Percentiles rank a stretch among this genome's conserved stretches.
Conservation (phyloP, 2,888 invertebrate genomes). For the Drosophila niveifrons region DNA sequence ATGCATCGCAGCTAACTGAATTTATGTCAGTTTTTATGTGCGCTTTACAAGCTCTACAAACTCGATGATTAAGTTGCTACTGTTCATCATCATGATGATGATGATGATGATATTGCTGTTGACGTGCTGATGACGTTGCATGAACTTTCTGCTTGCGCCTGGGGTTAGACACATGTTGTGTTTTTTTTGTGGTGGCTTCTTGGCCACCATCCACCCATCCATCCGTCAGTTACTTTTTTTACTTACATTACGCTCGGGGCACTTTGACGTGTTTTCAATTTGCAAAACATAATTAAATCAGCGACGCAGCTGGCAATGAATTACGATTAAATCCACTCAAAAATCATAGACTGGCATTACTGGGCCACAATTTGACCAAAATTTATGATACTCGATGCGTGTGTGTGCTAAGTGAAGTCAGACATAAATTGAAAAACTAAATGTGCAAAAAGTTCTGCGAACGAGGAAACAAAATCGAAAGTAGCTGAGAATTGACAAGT, state of each 20-base stretch:
- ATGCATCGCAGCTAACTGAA: constrained; percentile 77
- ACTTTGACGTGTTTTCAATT: constrained; percentile 67
- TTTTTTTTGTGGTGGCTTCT: constrained; percentile 45
- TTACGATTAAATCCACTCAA: constrained; percentile 45
- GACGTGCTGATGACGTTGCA: constrained; percentile 68
- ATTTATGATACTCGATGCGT: constrained; percentile 65
- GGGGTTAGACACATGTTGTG: constrained; percentile 61
- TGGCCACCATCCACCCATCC: constrained; percentile 10
- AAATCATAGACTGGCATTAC: constrained; percentile 33
- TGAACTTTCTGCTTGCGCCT: constrained; percentile 52
- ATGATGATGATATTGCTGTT: constrained; percentile 32
- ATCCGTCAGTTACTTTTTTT: constrained; percentile 42
- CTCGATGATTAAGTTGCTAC: constrained; percentile 11
- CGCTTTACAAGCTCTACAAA: constrained; percentile 37
- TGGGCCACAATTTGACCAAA: constrained; percentile 59
- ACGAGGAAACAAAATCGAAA: constrained; percentile 14
- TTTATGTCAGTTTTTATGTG: constrained; percentile 75
- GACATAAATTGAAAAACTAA: constrained; percentile 62
- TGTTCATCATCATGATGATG: constrained; percentile 2
- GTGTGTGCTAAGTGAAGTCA: constrained; percentile 64
- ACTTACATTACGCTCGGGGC: constrained; percentile 42
- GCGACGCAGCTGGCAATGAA: constrained; percentile 40
- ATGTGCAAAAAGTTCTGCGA: constrained; percentile 17
- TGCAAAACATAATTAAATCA: constrained; percentile 73
- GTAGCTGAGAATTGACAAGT: constrained; percentile 22